These are phyloP conservation scores for Murina feae DNA, from an alignment of 2,113 vertebrate species.

Conservation along the genomic window DNA sequence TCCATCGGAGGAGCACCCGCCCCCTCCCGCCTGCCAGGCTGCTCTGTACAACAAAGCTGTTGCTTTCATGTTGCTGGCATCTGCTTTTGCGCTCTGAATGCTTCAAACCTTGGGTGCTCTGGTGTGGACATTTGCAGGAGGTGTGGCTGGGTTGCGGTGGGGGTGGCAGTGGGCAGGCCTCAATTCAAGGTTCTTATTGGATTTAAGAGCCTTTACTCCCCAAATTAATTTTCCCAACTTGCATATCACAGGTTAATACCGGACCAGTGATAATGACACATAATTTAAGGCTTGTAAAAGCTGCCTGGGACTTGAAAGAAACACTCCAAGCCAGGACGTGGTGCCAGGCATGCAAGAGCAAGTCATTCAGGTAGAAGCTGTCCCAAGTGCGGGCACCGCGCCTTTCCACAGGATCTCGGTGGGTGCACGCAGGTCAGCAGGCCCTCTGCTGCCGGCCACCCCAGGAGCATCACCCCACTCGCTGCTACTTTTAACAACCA, in stretches of 20 bases:
- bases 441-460: background rate
- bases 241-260: slow-evolving; percentile 68
- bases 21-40: background rate
- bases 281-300: slow-evolving; percentile 75
- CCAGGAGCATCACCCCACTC: background rate
- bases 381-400: background rate
- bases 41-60: slow-evolving; percentile 52
- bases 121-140: background rate
- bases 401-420: background rate
- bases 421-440: background rate
- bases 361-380: slow-evolving; percentile 9
- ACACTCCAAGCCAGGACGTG: slow-evolving; percentile 59
- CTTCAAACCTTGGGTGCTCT: slow-evolving; percentile 19
- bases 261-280: slow-evolving; percentile 69
- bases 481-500: background rate
- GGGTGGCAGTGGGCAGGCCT: background rate
- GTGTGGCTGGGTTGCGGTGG: too few species aligned
- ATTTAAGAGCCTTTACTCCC: slow-evolving; percentile 45
- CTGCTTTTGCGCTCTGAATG: background rate
- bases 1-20: background rate
- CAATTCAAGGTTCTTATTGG: slow-evolving; percentile 12
- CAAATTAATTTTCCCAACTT: slow-evolving; percentile 56
- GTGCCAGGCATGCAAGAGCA: slow-evolving; percentile 52
- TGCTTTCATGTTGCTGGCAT: slow-evolving; percentile 41
- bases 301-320: slow-evolving; percentile 71